Base-by-base conservation (phyloP, 64 coral and sea anemone genomes). In the Porites lutea region DNA sequence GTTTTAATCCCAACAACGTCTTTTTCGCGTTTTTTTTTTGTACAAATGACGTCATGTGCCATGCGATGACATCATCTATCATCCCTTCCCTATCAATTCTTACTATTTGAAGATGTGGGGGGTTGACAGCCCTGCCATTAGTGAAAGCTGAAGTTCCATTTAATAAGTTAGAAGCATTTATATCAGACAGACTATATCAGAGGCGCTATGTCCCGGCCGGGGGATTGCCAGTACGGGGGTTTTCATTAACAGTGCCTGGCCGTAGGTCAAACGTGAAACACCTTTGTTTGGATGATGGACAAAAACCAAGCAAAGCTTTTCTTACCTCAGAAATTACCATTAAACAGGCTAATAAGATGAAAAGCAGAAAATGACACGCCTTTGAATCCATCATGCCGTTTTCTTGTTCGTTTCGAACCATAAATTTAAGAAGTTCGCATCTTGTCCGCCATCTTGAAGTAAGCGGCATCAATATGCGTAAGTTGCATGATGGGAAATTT, bases 391-490 rank as follows among this genome's bases (percentile, higher is more conserved):
- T 57, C 77, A 79, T 52, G 48, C 1, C 12, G 19, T 19, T 21
- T 46, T 16, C 43, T 47, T 15, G 0, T 46, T 74, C 45, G 62
- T 19, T 65, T 65, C 13, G 62, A 16, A 4, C 13, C 2, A 10
- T 64, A 5, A 65, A 9, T 57, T 57, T 65, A 9, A 16, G 18
- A 37, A 37, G 27, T 37, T 37, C 5, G 4, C 13, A 65, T 55
- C 9, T 23, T 49, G 13, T 79, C 77, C 77, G 77, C 77, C 77
- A 79, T 79, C 77, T 79, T 79, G 52, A 79, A 58, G 58, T 27
- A 0, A 22, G 43, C 27, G 27, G 9, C 21, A 10, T 68, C 5
- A n/a, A 68, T 78, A 19, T 11, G 49, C 74, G 16, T 49, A 49
- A 48, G 20, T 9, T 52, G 0, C 15, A 77, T 52, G 74, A 52